Base-by-base conservation (phyloP, 2,797 vertebrate species). In the Periparus ater region DNA sequence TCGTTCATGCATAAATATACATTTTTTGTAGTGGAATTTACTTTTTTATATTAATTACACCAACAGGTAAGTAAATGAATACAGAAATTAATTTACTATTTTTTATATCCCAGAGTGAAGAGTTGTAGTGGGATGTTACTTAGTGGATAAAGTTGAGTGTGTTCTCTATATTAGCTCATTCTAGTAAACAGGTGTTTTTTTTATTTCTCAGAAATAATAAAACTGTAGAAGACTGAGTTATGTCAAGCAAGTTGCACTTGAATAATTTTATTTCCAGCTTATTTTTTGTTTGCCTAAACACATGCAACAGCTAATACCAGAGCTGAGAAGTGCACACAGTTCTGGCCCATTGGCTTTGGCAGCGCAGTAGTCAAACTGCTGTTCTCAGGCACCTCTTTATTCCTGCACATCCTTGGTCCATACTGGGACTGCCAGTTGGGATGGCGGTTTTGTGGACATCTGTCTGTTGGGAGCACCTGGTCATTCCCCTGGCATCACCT, bases 401-500 rank as follows among this genome's bases (percentile, higher is more conserved):
- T 91, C 19, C 27, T 78, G 76, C 17, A 6, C 17, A 1, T 54
- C 32, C 22, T 66, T 77, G 38, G 12, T 65, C 61, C 62, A 20
- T 68, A 0, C 21, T 78, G 79, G 76, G 62, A 23, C 53, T 65
- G 2, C 26, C 36, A 27, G 17, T 14, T 58, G 61, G 32, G 36
- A 2, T 45, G 44, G 57, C 53, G 40, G 34, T 42, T 80, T 6
- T 91, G 72, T 19, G 4, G 11, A 34, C 47, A 19, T 65, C 2
- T 70, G 30, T 61, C 50, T 76, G 45, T 40, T 42, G 0, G 0
- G 67, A 62, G 60, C 51, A 84, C 14, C 29, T 0, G 0, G 3
- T 45, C 21, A 7, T 72, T 89, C 17, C 45, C 20, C 10, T 70
- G 78, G 51, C 11, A 34, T 53, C 48, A 34, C 26, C 55, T 25